These are phyloP conservation scores for Agrypnia vestita DNA, from an alignment of 1,140 invertebrate species.

Conservation along the genomic window DNA sequence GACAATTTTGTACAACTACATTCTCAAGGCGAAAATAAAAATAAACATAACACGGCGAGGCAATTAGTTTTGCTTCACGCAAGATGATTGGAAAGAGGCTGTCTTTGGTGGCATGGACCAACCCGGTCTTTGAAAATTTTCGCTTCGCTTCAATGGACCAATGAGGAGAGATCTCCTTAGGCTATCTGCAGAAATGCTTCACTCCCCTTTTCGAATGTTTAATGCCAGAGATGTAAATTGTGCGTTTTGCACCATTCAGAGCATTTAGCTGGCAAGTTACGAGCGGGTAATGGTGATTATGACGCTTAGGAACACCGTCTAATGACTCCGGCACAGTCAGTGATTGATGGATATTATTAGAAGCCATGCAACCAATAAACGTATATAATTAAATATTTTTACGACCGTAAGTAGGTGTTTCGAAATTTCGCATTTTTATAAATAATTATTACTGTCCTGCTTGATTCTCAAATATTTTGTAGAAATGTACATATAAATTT, in stretches of 20 bases:
- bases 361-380: neutral
- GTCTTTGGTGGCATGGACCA: neutral
- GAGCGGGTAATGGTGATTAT: neutral
- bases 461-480: no score
- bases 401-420: neutral
- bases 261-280: neutral
- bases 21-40: constrained; percentile 31
- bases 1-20: constrained; percentile 34
- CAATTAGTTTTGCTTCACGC: constrained; percentile 39
- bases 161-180: constrained; percentile 23
- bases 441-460: no score
- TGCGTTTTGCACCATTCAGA: constrained; percentile 23
- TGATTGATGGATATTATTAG: neutral
- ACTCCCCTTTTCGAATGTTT: constrained; percentile 21
- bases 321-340: neutral
- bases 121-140: constrained; percentile 25
- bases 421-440: no score
- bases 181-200: constrained; percentile 24
- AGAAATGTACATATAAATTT: no score
- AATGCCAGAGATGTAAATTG: constrained; percentile 26
- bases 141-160: constrained; percentile 29
- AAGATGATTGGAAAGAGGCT: constrained; percentile 40
- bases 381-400: neutral
- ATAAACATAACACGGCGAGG: constrained; percentile 34
- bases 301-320: neutral